Evolutionary conservation across 2,888 invertebrate species (phyloP).

Genomic region (Caenorhabditis afra): DNA sequence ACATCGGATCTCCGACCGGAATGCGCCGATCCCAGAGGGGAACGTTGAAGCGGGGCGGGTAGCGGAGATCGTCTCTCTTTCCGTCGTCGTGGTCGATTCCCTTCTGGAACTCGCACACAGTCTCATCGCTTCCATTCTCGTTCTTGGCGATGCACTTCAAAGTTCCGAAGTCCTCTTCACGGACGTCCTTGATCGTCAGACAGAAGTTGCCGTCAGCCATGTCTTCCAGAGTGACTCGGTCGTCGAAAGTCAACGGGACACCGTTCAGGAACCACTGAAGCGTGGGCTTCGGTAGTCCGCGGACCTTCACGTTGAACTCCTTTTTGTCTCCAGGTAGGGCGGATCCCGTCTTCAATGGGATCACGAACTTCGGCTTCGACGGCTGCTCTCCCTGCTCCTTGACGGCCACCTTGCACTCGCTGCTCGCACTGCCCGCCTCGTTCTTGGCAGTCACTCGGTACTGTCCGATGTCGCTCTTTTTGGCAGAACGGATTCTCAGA

Average conservation of each 20-base stretch:
- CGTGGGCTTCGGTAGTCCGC: conserved; percentile 81
- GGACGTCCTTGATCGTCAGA: conserved; percentile 88
- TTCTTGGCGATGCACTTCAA: conserved; percentile 84
- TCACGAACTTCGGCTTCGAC: conserved; percentile 80
- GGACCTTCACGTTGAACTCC: conserved; percentile 82
- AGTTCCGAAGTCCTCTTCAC: conserved; percentile 86
- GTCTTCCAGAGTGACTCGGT: conserved; percentile 82
- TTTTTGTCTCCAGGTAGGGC: conserved; percentile 87
- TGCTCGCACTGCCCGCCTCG: conserved; percentile 66
- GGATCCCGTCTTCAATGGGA: conserved; percentile 79
- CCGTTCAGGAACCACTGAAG: conserved; percentile 81
- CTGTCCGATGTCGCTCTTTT: conserved; percentile 76
- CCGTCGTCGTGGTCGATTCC: conserved; percentile 48
- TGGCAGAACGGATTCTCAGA: conserved; percentile 73
- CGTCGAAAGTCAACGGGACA: conserved; percentile 66
- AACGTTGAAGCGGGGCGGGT: conserved; percentile 88
- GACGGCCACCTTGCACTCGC: conserved; percentile 73
- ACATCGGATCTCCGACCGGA: conserved; percentile 72
- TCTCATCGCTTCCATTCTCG: conserved; percentile 87
- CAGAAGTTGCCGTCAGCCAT: conserved; percentile 86
- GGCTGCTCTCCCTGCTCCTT: conserved; percentile 71
- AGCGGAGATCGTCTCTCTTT: conserved; percentile 73
- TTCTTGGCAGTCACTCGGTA: conserved; percentile 76
- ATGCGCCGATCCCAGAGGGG: conserved; percentile 85
- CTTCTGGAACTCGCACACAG: conserved; percentile 70